phyloP scores from a whole-genome alignment of 2,797 vertebrate genomes.

The Gephyroberyx darwinii region DNA sequence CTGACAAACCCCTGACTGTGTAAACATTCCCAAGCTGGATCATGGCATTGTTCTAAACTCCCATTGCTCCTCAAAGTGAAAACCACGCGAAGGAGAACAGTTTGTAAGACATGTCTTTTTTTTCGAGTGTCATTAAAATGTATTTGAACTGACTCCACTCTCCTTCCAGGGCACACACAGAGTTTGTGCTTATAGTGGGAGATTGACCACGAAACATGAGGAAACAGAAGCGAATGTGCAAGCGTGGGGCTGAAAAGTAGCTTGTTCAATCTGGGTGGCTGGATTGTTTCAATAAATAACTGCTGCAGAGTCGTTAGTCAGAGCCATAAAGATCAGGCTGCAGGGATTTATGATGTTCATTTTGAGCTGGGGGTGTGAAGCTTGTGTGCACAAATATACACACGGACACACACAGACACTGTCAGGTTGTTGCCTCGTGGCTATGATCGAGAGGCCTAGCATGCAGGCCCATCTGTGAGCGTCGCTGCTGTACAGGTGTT shows the following conservation, averaged over 20 bases:
- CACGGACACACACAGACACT: slow-evolving; percentile 22
- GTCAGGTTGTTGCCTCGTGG: slow-evolving; percentile 63
- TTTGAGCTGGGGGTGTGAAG: slow-evolving; percentile 61
- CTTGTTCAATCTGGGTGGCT: slow-evolving; percentile 76
- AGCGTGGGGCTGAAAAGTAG: slow-evolving; percentile 58
- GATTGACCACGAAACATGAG: slow-evolving; percentile 43
- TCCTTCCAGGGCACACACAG: slow-evolving; percentile 38
- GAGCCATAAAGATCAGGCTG: slow-evolving; percentile 77
- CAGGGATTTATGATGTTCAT: slow-evolving; percentile 78
- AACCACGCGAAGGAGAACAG: slow-evolving; percentile 34
- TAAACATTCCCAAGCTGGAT: slow-evolving; percentile 36
- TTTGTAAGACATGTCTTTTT: slow-evolving; percentile 40
- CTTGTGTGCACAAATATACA: slow-evolving; percentile 5
- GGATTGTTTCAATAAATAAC: slow-evolving; percentile 83
- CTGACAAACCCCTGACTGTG: slow-evolving; percentile 40
- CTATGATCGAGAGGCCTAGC: slow-evolving; percentile 68
- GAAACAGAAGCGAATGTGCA: slow-evolving; percentile 1
- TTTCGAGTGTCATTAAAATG: slow-evolving; percentile 50
- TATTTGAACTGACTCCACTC: slow-evolving; percentile 50
- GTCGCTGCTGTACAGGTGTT: slow-evolving; percentile 71
- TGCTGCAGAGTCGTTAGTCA: slow-evolving; percentile 75
- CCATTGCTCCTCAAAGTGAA: slow-evolving; percentile 36
- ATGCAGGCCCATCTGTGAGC: slow-evolving; percentile 68
- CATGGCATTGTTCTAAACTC: background rate
- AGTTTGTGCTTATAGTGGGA: slow-evolving; percentile 31